A percentile compares a stretch with the other conserved stretches of the same genome.
These are phyloP conservation scores for Anser brachyrhynchus DNA, from an alignment of 2,113 vertebrate genomes.

Conservation along the genomic window DNA sequence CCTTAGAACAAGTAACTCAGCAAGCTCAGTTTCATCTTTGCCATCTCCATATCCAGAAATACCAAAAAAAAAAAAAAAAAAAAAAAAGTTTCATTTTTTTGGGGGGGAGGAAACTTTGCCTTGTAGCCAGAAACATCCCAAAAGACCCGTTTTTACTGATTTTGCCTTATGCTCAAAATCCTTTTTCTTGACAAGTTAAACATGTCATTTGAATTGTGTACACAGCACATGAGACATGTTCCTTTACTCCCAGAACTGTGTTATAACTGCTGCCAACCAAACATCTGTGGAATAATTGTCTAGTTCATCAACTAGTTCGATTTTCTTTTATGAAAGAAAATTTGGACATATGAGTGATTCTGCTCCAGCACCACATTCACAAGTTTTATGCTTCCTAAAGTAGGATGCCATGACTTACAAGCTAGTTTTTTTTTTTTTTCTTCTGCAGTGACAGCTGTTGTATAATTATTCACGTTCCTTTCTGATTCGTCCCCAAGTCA, in stretches of 20 bases:
- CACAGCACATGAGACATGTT: background rate
- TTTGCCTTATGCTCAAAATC: slow-evolving; percentile 23
- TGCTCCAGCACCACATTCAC: background rate
- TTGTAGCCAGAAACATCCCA: background rate
- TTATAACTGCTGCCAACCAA: background rate
- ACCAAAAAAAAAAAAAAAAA: background rate
- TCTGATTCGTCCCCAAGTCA: background rate
- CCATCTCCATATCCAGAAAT: background rate
- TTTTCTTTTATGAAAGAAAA: background rate
- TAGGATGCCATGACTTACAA: background rate
- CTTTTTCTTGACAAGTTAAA: slow-evolving; percentile 15
- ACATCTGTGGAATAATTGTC: slow-evolving; percentile 12
- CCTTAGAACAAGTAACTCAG: background rate
- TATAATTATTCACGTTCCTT: background rate
- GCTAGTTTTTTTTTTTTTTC: no score
- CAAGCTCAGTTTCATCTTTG: background rate
- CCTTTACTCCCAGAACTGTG: background rate
- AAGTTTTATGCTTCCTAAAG: background rate
- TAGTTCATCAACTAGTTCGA: background rate
- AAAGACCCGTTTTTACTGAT: background rate
- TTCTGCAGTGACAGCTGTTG: background rate
- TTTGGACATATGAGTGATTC: background rate
- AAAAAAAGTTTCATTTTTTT: no score
- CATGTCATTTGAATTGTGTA: background rate
- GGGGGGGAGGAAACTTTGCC: background rate